Evolutionary conservation across 2,113 vertebrate species (phyloP).

Genomic region (Conger conger): DNA sequence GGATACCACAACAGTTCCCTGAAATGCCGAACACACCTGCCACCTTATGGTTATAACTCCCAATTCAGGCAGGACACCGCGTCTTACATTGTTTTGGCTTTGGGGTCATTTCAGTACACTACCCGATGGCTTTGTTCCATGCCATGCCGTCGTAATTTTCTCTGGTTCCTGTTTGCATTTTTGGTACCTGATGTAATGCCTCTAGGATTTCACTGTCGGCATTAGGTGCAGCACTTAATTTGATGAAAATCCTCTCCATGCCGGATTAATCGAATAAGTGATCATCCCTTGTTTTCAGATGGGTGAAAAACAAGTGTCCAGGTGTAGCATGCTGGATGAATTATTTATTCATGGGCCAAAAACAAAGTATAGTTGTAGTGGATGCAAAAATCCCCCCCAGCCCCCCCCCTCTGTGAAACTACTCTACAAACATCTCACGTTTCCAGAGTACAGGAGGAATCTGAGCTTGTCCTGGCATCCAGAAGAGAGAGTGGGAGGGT

Average conservation of each 20-base stretch:
- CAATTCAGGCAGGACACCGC: not conserved
- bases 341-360: not conserved
- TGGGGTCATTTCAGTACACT: not conserved
- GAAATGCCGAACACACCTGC: not conserved
- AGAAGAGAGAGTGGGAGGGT: not conserved
- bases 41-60: not conserved
- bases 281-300: not conserved
- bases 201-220: not conserved
- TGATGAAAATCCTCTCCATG: not conserved
- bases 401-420: not conserved
- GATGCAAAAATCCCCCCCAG: not conserved
- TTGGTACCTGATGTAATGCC: not conserved
- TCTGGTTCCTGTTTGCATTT: not conserved
- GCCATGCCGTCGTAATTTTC: not conserved
- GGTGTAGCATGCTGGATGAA: not conserved
- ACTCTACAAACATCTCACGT: not conserved
- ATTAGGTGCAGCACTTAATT: not conserved
- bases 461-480: not conserved
- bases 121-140: not conserved
- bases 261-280: not conserved
- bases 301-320: not conserved
- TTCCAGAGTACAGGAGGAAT: not conserved
- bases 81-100: not conserved
- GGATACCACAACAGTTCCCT: not conserved
- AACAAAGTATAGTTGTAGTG: not conserved